A percentile compares a stretch with the other conserved stretches of the same genome.
phyloP scores from a whole-genome alignment of 2,797 vertebrate species.

The Garrulus glandarius region DNA sequence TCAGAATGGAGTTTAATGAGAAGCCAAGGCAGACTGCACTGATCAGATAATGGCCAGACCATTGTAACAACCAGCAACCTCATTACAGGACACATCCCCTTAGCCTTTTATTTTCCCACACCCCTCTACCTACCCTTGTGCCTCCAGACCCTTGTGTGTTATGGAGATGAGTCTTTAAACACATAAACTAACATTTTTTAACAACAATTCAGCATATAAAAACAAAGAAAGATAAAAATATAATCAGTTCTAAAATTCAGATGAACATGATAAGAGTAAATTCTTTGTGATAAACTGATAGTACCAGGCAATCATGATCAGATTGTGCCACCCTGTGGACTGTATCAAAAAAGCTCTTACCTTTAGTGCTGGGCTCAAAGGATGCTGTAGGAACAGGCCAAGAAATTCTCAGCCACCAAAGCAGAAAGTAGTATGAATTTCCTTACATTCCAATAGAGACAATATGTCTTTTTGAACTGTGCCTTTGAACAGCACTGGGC shows the following conservation, averaged over 20 bases:
- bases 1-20: background rate
- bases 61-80: rapidly evolving
- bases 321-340: slow-evolving; percentile 37
- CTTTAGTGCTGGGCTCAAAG: background rate
- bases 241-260: background rate
- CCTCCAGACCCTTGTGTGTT: background rate
- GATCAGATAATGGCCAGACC: background rate
- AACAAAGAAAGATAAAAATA: background rate
- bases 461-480: background rate
- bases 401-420: background rate
- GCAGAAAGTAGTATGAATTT: background rate
- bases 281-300: too few species aligned
- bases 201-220: background rate
- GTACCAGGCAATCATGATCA: background rate
- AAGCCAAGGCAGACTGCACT: background rate
- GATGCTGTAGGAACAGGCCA: background rate
- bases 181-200: background rate
- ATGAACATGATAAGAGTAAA: background rate
- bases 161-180: background rate
- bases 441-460: background rate
- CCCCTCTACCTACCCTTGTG: background rate
- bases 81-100: background rate
- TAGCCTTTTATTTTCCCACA: background rate
- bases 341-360: background rate
- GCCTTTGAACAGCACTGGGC: background rate